Conservation (phyloP, 2,113 vertebrate genomes). For the Pituophis catenifer region DNA sequence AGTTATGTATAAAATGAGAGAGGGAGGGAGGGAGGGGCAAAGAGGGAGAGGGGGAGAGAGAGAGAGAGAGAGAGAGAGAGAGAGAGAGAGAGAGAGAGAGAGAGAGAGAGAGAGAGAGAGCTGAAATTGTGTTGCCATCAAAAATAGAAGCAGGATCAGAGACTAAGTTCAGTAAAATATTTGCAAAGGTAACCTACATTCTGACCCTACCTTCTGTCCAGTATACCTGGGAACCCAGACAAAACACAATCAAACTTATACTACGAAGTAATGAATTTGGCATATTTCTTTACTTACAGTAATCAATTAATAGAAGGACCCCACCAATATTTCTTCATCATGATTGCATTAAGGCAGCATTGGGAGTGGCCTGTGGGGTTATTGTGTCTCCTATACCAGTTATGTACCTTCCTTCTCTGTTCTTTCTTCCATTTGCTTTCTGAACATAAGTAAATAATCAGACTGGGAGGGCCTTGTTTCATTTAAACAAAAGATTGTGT, state of each 20-base stretch:
- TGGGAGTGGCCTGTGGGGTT: not conserved
- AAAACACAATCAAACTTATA: not conserved
- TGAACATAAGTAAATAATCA: not conserved
- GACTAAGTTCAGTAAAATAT: not conserved
- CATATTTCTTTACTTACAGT: not conserved
- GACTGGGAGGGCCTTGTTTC: not conserved
- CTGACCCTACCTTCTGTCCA: not conserved
- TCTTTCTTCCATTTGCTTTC: not conserved
- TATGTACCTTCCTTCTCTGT: too few relatives aligned
- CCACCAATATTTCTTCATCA: not conserved
- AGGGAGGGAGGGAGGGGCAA: too few relatives aligned
- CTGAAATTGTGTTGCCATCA: not conserved
- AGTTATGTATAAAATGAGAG: not conserved
- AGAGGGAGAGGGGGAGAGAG: too few relatives aligned
- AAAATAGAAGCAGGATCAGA: not conserved
- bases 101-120: too few relatives aligned
- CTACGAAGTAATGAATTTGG: not conserved
- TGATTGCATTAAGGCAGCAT: not conserved
- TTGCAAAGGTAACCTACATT: constrained; percentile 1
- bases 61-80: too few relatives aligned
- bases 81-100: too few relatives aligned
- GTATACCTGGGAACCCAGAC: not conserved
- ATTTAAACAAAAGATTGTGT: not conserved
- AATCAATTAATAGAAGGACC: not conserved
- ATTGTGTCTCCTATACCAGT: not conserved